Conservation (phyloP, 2,797 vertebrate species). For the Euphonia xanthogaster region DNA sequence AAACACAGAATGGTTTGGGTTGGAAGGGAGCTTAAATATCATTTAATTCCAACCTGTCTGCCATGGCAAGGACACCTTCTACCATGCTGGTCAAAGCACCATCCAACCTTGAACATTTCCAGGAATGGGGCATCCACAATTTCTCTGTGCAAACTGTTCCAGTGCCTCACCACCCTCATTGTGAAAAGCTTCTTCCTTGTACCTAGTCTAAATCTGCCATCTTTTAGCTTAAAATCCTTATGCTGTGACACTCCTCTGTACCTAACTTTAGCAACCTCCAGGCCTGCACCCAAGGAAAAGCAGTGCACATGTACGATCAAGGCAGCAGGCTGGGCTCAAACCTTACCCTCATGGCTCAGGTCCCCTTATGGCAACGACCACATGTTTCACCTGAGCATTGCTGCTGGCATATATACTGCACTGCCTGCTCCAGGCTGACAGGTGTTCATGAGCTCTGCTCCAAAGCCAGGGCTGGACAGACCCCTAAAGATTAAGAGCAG, state of each 20-base stretch:
- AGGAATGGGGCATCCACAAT: neutral
- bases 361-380: neutral
- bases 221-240: neutral
- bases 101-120: neutral
- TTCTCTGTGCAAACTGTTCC: neutral
- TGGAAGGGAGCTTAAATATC: neutral
- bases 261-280: neutral
- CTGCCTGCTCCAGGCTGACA: conserved; percentile 1
- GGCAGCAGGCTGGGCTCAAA: neutral
- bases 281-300: neutral
- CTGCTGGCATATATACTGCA: conserved; percentile 28
- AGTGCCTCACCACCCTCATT: neutral
- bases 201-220: neutral
- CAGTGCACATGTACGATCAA: neutral
- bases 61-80: neutral
- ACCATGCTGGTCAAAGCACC: neutral
- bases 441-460: neutral
- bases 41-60: neutral
- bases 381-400: neutral
- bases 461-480: neutral
- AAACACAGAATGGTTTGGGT: neutral
- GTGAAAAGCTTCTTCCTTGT: neutral
- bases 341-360: neutral
- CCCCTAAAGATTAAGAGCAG: neutral
- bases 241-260: neutral